phyloP scores from a whole-genome alignment of 2,888 invertebrate genomes.

The Andrena chrysosceles region DNA sequence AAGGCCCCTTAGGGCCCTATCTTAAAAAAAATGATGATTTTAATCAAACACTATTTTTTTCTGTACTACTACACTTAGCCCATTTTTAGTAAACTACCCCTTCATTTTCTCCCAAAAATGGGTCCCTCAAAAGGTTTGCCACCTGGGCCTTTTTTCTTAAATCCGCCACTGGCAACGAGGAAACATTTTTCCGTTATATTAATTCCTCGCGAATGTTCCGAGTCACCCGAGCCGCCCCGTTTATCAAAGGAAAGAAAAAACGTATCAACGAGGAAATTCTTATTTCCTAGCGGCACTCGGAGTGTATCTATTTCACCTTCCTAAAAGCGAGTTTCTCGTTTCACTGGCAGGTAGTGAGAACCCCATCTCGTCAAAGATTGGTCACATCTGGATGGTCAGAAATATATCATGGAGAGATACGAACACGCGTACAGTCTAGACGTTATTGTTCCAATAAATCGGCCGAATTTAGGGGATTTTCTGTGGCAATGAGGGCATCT shows the following conservation, averaged over 20 bases:
- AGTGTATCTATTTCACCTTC: neutral
- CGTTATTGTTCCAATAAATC: constrained; percentile 57
- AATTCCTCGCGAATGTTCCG: neutral
- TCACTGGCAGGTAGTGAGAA: constrained; percentile 26
- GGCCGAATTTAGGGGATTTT: constrained; percentile 39
- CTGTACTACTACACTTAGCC: no score
- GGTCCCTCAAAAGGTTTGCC: no score
- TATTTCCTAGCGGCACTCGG: neutral
- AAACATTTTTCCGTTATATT: neutral
- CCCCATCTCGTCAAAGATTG: constrained; percentile 35
- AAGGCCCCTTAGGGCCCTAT: no score
- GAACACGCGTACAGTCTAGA: constrained; percentile 26
- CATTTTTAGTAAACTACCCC: no score
- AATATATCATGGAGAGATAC: constrained; percentile 35
- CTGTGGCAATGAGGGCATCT: neutral
- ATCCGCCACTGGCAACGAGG: no score
- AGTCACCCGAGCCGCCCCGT: neutral
- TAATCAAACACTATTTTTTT: no score
- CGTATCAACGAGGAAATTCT: neutral
- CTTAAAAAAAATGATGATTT: no score
- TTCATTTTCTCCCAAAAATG: no score
- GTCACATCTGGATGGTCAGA: constrained; percentile 42
- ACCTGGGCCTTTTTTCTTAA: no score
- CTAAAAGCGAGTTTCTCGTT: neutral
- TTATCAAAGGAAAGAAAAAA: neutral